Evolutionary conservation across 2,797 vertebrate species (phyloP).

Genomic region (Cyprinodon diabolis): DNA sequence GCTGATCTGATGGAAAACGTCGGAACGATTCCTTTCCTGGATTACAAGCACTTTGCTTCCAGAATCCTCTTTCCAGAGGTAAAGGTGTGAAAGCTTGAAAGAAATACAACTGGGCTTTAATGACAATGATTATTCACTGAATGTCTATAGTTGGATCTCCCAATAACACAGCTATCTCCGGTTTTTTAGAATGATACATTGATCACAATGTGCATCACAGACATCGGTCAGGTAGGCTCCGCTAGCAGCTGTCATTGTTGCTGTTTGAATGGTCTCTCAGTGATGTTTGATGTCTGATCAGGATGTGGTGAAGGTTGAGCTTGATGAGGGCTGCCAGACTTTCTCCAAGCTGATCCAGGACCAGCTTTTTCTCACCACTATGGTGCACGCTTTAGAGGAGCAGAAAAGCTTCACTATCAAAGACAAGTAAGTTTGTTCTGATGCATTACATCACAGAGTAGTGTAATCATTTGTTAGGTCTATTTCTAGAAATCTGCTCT

Average conservation of each 20-base stretch:
- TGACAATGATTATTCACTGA: too few relatives aligned
- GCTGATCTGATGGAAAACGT: slow-evolving; percentile 89
- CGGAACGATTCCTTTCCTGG: slow-evolving; percentile 92
- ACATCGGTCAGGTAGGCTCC: slow-evolving; percentile 74
- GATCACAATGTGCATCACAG: slow-evolving; percentile 67
- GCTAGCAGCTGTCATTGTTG: background rate
- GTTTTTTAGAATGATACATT: slow-evolving; percentile 61
- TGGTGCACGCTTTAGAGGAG: slow-evolving; percentile 92
- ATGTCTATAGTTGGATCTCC: background rate
- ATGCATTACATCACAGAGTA: too few relatives aligned
- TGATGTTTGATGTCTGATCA: slow-evolving; percentile 38
- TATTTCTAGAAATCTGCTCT: background rate
- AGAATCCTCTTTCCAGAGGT: slow-evolving; percentile 97
- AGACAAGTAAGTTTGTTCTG: slow-evolving; percentile 84
- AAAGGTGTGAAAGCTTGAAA: slow-evolving; percentile 10
- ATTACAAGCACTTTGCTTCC: slow-evolving; percentile 97
- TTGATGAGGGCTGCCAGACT: slow-evolving; percentile 83
- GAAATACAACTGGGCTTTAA: background rate
- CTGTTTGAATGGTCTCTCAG: background rate
- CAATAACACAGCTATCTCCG: background rate
- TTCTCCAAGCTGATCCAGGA: slow-evolving; percentile 89
- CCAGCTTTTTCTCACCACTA: slow-evolving; percentile 88
- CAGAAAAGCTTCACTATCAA: slow-evolving; percentile 92
- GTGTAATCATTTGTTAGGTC: background rate
- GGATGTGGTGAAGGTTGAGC: slow-evolving; percentile 60